Conservation (phyloP, 2,888 invertebrate genomes). For the Epistrophe grossulariae region DNA sequence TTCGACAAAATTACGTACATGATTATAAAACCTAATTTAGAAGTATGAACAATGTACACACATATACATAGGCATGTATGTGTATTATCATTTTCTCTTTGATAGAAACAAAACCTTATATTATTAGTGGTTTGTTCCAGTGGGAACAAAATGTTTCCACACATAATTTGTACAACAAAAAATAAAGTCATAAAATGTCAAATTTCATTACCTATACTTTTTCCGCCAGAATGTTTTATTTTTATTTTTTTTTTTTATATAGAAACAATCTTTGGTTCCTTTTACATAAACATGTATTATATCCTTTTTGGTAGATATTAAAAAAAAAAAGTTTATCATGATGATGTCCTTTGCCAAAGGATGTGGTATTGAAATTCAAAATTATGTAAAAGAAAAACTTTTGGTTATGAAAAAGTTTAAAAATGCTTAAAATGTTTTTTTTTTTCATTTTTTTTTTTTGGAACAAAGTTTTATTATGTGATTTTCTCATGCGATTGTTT, state of each 20-base stretch:
- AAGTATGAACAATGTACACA: background rate
- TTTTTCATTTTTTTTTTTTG: background rate
- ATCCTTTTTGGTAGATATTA: conserved; percentile 17
- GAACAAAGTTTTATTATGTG: conserved; percentile 45
- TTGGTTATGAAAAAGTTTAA: conserved; percentile 51
- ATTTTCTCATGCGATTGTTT: background rate
- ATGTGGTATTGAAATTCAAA: conserved; percentile 26
- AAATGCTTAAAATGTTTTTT: conserved; percentile 57
- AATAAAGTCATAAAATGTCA: conserved; percentile 61
- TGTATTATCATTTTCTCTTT: background rate
- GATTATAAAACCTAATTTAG: conserved; percentile 18
- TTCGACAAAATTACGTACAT: conserved; percentile 26
- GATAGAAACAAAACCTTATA: conserved; percentile 7
- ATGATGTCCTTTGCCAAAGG: conserved; percentile 10
- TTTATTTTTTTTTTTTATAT: background rate
- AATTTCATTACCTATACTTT: conserved; percentile 71
- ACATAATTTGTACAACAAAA: background rate
- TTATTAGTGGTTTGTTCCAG: conserved; percentile 4
- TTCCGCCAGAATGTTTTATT: conserved; percentile 56
- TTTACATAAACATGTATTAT: conserved; percentile 13
- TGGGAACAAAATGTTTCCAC: conserved; percentile 9
- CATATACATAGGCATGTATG: no score
- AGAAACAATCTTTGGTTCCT: conserved; percentile 13
- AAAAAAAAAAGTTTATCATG: conserved; percentile 32
- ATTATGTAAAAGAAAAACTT: conserved; percentile 34